Evolutionary conservation across 2,888 invertebrate genomes (phyloP), one percentile per base, ranked within the genome.

Genomic region (Dryocosmus kuriphilus): DNA sequence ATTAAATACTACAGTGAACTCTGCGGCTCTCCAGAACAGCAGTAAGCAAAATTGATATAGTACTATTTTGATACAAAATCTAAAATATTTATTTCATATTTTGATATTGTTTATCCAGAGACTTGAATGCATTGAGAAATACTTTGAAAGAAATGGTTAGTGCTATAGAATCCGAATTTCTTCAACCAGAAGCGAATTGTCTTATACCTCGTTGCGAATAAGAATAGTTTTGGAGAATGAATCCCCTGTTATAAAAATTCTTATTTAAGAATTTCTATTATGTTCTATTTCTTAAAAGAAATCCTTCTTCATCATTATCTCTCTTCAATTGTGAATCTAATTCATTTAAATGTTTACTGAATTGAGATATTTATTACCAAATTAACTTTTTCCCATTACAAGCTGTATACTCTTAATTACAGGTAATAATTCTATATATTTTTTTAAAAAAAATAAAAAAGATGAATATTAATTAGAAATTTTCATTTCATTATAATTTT

Each of bases 1-100:
- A 95, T 99, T 87, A 99, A 99, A 93, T 99, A 98, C 92, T 99
- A 99, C 92, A 96, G 97, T 0, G 99, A 99, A 92, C 93, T 98
- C 77, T 95, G 96, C 84, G 95, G 96, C 79, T 90, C 93, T 63
- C 95, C 95, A 19, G 93, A 93, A 24, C 93, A 94, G 86, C 93
- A 92, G 94, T 95, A 92, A 92, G 93, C 92, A 79, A 35, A 67
- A 16, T 24, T 62, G 22, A 19, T 7, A 46, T 46, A 46, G 7
- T 41, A 4, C 41, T 41, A 41, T 41, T 41, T 41, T 41, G 14
- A 41, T 41, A 41, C 14, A 14, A 14, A 41, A 14, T 41, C 41
- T 41, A 14, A 4, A 41, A 41, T 11, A 38, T 14, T 38, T 38
- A 16, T 41, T 41, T 16, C 0, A 41, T 16, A 41, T 41, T 14